Base-by-base conservation (phyloP, 2,113 vertebrate species). In the Hucho hucho region DNA sequence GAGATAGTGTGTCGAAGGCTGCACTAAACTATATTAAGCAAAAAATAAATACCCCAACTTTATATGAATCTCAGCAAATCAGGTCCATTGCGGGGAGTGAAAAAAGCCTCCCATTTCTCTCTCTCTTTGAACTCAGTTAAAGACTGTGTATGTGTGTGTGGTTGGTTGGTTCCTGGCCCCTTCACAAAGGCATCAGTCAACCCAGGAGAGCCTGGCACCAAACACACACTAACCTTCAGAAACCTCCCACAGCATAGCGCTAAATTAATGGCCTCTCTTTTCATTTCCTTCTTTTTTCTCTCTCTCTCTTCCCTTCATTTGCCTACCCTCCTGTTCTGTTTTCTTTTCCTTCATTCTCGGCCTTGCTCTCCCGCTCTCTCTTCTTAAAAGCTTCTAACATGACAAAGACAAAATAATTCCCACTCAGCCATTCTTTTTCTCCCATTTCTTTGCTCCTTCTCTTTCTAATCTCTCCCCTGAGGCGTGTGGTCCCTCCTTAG, bases 231-330 rank as follows among this genome's bases (percentile, higher is more conserved):
- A 91, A 88, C 87, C 86, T 91, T 87, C 86, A 90, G 89, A 87
- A 89, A 87, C 89, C 91, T 90, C 90, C 90, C 86, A 87, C 86
- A 83, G 89, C 87, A 91, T n/a, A n/a, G n/a, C n/a, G n/a, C 88
- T 88, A 91, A 92, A 91, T 91, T 89, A n/a, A n/a, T n/a, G n/a
- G n/a, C n/a, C 89, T 89, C 90, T 91, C 90, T 91, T 89, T n/a
- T n/a, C n/a, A n/a, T n/a, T n/a, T 29, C 29, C n/a, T n/a, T n/a
- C n/a, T n/a, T n/a, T n/a, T 37, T 22, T 64, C 59, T 25, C 81
- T 81, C 77, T 76, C 63, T n/a, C n/a, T n/a, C n/a, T n/a, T n/a
- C n/a, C n/a, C 82, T 79, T 81, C n/a, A n/a, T n/a, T n/a, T n/a
- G n/a, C n/a, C n/a, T n/a, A n/a, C n/a, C n/a, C n/a, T n/a, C n/a